Conservation (phyloP, 2,888 invertebrate genomes). For the Leucophenga maculata region DNA sequence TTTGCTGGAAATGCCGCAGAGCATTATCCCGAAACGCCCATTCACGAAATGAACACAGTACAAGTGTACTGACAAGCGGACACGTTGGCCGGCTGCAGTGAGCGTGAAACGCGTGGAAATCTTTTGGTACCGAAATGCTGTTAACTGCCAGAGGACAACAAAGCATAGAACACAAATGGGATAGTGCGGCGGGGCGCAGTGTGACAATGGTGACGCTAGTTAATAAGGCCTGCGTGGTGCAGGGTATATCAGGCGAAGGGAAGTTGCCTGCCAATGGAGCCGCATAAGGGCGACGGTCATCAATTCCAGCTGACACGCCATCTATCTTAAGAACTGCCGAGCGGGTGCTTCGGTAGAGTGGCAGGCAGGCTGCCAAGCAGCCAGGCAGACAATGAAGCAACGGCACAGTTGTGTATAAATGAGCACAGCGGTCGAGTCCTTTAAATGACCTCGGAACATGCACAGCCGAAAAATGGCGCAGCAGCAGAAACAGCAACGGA, state of each 20-base stretch:
- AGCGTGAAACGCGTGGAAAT: no score
- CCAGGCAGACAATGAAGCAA: constrained; percentile 4
- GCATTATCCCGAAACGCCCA: no score
- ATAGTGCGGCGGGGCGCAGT: no score
- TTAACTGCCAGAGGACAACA: no score
- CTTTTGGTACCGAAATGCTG: no score
- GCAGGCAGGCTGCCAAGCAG: neutral
- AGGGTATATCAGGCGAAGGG: neutral
- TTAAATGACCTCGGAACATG: constrained; percentile 65
- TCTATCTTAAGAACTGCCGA: constrained; percentile 54
- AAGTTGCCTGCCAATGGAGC: neutral
- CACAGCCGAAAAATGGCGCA: constrained; percentile 41
- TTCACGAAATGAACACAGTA: no score
- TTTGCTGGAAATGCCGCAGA: no score
- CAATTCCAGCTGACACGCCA: constrained; percentile 69
- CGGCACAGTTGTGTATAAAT: neutral
- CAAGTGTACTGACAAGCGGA: no score
- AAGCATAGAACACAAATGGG: no score
- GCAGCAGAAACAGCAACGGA: constrained; percentile 46
- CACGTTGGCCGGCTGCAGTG: no score
- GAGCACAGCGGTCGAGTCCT: constrained; percentile 52
- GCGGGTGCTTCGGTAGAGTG: neutral
- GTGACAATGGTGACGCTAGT: no score
- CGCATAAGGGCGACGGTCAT: constrained; percentile 48
- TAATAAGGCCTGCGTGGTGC: no score